A percentile compares a stretch with the other conserved stretches of the same genome.
Conservation (phyloP, 2,113 vertebrate species). For the Pomatorhinus ruficollis region DNA sequence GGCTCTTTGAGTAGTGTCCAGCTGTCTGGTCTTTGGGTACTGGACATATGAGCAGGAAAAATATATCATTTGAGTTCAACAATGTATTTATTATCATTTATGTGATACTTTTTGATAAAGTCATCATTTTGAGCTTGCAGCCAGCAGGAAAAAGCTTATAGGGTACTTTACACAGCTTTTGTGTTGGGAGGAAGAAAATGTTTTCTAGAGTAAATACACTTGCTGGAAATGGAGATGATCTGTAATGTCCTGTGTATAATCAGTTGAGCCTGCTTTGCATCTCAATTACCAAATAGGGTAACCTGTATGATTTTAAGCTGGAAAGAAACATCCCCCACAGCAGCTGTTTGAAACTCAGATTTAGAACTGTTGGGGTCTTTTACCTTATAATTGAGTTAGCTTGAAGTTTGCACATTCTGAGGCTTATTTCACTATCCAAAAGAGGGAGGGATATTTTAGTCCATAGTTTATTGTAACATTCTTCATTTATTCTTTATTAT, state of each 20-base stretch:
- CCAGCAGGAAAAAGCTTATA: not conserved
- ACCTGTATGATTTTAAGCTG: not conserved
- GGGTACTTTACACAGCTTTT: not conserved
- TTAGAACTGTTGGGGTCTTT: not conserved
- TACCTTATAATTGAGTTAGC: not conserved
- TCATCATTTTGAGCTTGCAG: not conserved
- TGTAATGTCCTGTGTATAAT: not conserved
- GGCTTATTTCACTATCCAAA: not conserved
- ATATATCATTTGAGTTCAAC: not conserved
- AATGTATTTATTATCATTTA: not conserved
- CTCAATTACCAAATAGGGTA: not conserved
- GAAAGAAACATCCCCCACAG: not conserved
- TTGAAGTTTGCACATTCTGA: not conserved
- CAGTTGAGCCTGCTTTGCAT: not conserved
- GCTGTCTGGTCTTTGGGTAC: not conserved
- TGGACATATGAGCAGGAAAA: not conserved
- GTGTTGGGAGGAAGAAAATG: not conserved
- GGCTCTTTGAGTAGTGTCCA: not conserved
- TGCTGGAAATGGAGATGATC: not conserved
- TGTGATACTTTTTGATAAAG: not conserved
- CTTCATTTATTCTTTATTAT: not conserved
- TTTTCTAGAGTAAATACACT: not conserved
- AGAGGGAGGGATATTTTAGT: not conserved
- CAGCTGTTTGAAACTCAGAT: not conserved
- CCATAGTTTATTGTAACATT: not conserved